These are phyloP conservation scores for Eupithecia exiguata DNA, from an alignment of 2,888 invertebrate species.

Conservation along the genomic window DNA sequence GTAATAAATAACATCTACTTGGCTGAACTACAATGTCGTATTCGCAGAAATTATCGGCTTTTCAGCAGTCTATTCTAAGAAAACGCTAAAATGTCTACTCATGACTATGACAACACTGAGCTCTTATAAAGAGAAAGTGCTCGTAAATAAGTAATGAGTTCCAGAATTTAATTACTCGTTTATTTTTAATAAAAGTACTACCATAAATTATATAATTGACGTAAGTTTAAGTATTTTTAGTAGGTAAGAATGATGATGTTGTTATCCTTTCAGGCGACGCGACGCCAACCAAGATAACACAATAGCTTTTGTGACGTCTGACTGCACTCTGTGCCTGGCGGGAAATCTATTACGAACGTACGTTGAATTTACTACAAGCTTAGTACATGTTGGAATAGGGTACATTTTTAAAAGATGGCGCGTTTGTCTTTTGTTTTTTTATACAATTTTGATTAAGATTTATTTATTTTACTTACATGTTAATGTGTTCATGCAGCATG, in stretches of 20 bases:
- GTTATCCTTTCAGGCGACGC: not conserved
- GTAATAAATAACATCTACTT: not conserved
- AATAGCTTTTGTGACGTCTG: not conserved
- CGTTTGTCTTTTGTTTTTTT: too few species aligned
- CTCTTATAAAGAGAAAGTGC: not conserved
- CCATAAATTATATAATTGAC: not conserved
- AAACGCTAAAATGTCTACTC: not conserved
- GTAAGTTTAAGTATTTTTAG: not conserved
- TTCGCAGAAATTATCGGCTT: not conserved
- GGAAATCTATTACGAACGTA: not conserved
- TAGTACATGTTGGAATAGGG: too few species aligned
- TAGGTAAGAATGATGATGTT: not conserved
- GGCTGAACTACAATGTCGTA: not conserved
- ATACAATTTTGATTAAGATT: too few species aligned
- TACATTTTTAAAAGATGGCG: too few species aligned
- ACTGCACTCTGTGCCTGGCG: not conserved
- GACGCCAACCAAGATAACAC: not conserved
- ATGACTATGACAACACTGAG: not conserved
- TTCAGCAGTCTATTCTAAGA: not conserved
- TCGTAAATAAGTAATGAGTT: not conserved
- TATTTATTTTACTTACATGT: too few species aligned
- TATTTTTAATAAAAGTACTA: not conserved
- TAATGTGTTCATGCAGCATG: too few species aligned
- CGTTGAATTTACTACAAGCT: not conserved
- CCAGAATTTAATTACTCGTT: not conserved